Evolutionary conservation across 1,140 invertebrate genomes (phyloP), one percentile per base, ranked within the genome.

Genomic region (Maniola jurtina): DNA sequence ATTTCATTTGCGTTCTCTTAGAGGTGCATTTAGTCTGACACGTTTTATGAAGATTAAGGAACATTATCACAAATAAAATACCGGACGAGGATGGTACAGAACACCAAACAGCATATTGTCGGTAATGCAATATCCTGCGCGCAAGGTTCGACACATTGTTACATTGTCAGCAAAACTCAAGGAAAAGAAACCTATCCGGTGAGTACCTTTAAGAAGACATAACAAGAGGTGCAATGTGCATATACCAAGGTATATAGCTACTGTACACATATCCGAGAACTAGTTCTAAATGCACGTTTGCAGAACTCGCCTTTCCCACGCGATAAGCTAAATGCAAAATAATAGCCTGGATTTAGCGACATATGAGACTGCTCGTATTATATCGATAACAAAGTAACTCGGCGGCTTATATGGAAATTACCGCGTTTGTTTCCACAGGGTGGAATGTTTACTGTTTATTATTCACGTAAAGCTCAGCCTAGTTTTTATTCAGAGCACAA

Each of bases 281-380:
- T 38, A 66, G 50, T 66, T 25, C 56, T 6, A 15, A 66, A 3
- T 34, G 13, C 48, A 33, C 16, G 38, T 55, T 33, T 47, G 38
- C 15, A 47, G 35, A 61, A 25, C 56, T 34, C 35, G 34, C 33
- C 33, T 56, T 66, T 60, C 64, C 34, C 64, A 66, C 64, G 58
- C 61, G 50, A 55, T 54, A 42, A 63, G 50, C 50, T 55, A 55
- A 45, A 55, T 55, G 25, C 25, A 34, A 55, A 55, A 55, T 55
- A 55, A 55, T 55, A 34, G 25, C 33, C 16, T 2, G 52, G 52
- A 55, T 34, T 55, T n/a, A 55, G 15, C 52, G 52, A 34, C 11
- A 55, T 55, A 55, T 11, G 16, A 55, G 11, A 33, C 34, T 45
- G 42, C 42, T 45, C 42, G 13, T 45, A n/a, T 45, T 45, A 45